These are phyloP conservation scores for Aegithalos caudatus DNA, from an alignment of 2,113 vertebrate species.

Conservation along the genomic window DNA sequence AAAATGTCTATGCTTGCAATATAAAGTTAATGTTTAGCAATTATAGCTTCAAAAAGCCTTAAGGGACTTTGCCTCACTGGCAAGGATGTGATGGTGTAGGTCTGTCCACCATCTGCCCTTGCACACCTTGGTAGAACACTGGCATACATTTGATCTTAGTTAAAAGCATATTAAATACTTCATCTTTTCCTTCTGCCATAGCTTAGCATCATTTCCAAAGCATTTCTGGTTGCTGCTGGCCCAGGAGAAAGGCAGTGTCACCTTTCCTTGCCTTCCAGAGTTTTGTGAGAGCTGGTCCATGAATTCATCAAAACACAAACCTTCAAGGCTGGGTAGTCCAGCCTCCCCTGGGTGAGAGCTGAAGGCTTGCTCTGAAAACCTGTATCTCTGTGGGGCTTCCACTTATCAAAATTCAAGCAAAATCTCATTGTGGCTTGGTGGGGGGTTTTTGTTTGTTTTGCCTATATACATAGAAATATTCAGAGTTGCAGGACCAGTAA, in stretches of 20 bases:
- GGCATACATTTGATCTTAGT: not conserved
- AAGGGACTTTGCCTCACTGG: not conserved
- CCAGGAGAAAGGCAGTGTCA: not conserved
- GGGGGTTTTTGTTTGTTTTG: not conserved
- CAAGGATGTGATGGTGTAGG: not conserved
- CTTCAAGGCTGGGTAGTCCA: not conserved
- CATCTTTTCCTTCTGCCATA: not conserved
- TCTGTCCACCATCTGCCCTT: not conserved
- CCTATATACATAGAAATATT: not conserved
- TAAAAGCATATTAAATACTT: not conserved
- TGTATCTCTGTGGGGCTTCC: not conserved
- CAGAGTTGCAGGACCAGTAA: not conserved
- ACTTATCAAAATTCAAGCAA: not conserved
- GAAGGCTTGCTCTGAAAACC: accelerated
- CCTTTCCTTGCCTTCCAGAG: not conserved
- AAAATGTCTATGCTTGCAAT: not conserved
- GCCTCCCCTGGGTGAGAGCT: not conserved
- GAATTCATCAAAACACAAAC: not conserved
- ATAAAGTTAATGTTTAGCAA: not conserved
- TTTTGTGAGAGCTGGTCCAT: not conserved
- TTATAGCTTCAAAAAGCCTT: not conserved
- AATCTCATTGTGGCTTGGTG: not conserved
- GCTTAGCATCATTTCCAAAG: not conserved
- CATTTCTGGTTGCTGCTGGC: not conserved
- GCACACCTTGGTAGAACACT: not conserved